phyloP scores from a whole-genome alignment of 2,113 vertebrate genomes.

The Trematocara macrostoma region DNA sequence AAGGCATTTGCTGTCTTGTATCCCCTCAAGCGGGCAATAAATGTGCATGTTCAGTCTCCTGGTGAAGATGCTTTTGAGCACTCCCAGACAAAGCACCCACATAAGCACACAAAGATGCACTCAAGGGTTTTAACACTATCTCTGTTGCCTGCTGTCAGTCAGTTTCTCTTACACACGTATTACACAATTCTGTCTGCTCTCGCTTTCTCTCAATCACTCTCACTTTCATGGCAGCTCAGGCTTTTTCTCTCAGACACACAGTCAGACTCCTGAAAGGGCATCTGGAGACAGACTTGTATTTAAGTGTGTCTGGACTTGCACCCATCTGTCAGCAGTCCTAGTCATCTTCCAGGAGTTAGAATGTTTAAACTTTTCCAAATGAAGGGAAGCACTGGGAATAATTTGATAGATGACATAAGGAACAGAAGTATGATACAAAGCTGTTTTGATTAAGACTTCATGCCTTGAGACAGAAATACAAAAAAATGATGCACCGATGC shows the following conservation, averaged over 20 bases:
- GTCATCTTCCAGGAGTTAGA: constrained; percentile 2
- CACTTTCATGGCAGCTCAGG: not conserved
- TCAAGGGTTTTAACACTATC: not conserved
- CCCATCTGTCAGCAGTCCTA: constrained; percentile 24
- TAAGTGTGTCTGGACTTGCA: constrained; percentile 12
- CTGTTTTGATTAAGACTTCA: constrained; percentile 15
- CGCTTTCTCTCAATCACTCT: not conserved
- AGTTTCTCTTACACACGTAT: not conserved
- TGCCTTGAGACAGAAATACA: not conserved
- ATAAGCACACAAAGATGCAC: not conserved
- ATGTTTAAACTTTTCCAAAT: not conserved
- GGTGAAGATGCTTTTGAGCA: constrained; percentile 7
- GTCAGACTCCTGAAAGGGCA: not conserved
- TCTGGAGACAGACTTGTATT: constrained; percentile 12
- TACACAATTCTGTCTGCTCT: not conserved
- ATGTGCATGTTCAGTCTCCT: constrained; percentile 13
- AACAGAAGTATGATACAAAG: not conserved
- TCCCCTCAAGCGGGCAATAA: constrained; percentile 17
- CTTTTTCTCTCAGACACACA: not conserved
- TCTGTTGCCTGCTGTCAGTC: not conserved
- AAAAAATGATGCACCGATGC: not conserved
- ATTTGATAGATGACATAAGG: constrained; percentile 23
- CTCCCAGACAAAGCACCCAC: not conserved
- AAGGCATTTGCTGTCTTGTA: constrained; percentile 37
- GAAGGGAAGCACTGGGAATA: not conserved